These are phyloP conservation scores for Sipha flava DNA, from an alignment of 1,140 invertebrate genomes.

Conservation along the genomic window DNA sequence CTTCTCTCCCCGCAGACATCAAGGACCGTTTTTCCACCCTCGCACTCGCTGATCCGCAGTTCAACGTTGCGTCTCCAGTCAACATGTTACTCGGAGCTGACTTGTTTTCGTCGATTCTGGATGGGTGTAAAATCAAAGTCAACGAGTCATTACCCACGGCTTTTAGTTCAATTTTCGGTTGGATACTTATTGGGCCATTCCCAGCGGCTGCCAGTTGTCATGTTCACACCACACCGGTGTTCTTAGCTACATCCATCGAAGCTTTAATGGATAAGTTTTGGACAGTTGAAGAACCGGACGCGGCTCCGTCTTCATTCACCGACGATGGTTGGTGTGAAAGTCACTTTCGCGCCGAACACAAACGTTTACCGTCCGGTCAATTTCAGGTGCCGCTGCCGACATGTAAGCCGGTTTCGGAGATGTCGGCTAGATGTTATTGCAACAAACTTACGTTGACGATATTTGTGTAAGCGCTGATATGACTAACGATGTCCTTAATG, in stretches of 20 bases:
- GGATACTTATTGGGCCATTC: background rate
- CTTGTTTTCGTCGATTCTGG: background rate
- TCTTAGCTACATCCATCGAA: background rate
- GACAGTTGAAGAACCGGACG: no score
- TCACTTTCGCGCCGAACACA: no score
- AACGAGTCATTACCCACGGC: background rate
- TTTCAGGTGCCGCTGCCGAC: no score
- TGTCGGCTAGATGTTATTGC: background rate
- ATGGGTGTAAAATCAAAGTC: background rate
- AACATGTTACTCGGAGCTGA: background rate
- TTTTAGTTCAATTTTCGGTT: background rate
- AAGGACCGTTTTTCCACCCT: background rate
- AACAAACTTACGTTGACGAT: background rate
- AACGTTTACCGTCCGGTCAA: no score
- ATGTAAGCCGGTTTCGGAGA: background rate
- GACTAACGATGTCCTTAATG: background rate
- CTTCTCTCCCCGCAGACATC: background rate
- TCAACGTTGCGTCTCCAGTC: background rate
- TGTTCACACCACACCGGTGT: background rate
- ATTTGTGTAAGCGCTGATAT: background rate
- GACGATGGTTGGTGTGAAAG: no score
- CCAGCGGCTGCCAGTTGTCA: background rate
- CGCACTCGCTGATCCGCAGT: background rate
- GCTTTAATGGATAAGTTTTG: background rate
- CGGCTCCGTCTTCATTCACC: no score